Percentiles rank a stretch among this genome's conserved stretches.
These are phyloP conservation scores for Euwallacea fornicatus DNA, from an alignment of 1,140 invertebrate species.

Conservation along the genomic window DNA sequence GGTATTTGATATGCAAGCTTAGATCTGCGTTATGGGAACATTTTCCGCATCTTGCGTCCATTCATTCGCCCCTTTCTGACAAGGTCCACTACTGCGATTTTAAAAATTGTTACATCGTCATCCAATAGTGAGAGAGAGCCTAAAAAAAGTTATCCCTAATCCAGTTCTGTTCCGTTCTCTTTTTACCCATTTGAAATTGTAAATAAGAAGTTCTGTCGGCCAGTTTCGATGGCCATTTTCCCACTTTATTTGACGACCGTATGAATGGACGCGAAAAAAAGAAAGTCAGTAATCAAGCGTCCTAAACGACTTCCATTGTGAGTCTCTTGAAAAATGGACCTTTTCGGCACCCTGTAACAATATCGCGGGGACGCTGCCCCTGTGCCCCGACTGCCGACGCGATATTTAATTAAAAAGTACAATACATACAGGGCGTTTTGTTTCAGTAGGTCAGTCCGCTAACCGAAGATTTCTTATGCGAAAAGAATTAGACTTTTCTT, in stretches of 20 bases:
- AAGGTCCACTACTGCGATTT: too few species aligned
- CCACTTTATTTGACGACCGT: conserved; percentile 42
- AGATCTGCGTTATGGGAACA: too few species aligned
- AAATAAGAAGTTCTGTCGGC: conserved; percentile 40
- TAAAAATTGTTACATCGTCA: too few species aligned
- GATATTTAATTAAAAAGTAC: conserved; percentile 2
- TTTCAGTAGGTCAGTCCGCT: too few species aligned
- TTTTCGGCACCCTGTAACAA: conserved; percentile 29
- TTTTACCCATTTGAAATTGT: conserved; percentile 45
- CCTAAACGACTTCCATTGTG: conserved; percentile 40
- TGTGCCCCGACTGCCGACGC: not conserved
- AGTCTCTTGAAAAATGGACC: conserved; percentile 40
- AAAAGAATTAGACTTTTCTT: too few species aligned
- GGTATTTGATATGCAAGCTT: too few species aligned
- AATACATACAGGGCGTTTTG: too few species aligned
- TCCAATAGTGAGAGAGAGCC: too few species aligned
- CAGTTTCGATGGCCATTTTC: conserved; percentile 37
- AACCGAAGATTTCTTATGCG: too few species aligned
- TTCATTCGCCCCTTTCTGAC: too few species aligned
- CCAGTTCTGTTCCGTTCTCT: conserved; percentile 12
- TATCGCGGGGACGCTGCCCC: not conserved
- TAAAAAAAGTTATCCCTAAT: not conserved
- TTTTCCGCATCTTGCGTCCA: too few species aligned
- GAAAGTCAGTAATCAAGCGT: conserved; percentile 41
- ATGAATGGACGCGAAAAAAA: conserved; percentile 36